These are phyloP conservation scores for Antidorcas marsupialis DNA, from an alignment of 2,113 vertebrate genomes.

Conservation along the genomic window DNA sequence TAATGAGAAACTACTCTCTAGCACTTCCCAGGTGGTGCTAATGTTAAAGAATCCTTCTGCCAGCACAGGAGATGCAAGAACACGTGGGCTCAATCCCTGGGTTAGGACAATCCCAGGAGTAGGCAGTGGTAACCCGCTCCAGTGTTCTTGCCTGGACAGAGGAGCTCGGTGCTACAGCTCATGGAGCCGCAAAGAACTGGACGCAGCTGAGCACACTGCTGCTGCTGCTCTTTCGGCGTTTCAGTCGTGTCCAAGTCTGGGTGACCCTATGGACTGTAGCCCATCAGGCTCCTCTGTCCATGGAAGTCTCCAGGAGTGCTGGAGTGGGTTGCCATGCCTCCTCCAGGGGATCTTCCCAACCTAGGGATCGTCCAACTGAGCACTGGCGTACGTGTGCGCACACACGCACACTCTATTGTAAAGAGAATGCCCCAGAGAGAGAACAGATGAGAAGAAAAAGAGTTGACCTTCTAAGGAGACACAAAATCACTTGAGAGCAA, in stretches of 20 bases:
- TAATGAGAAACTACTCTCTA: background rate
- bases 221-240: background rate
- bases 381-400: accelerated
- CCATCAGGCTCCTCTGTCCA: background rate
- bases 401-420: background rate
- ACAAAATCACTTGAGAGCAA: background rate
- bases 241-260: background rate
- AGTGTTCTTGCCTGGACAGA: background rate
- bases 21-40: background rate
- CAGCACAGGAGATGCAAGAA: background rate
- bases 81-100: background rate
- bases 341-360: background rate
- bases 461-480: background rate
- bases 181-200: background rate
- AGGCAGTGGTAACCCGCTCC: background rate
- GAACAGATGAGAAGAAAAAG: background rate
- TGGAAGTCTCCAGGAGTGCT: background rate
- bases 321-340: background rate
- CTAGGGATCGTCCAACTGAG: background rate
- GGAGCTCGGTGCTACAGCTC: background rate
- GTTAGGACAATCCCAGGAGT: background rate
- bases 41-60: background rate
- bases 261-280: background rate
- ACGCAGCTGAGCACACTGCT: background rate
- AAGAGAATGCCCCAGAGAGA: background rate